Evolutionary conservation across 2,888 invertebrate genomes (phyloP), one percentile per base, ranked within the genome.

Genomic region (Meiosimyza platycephala): DNA sequence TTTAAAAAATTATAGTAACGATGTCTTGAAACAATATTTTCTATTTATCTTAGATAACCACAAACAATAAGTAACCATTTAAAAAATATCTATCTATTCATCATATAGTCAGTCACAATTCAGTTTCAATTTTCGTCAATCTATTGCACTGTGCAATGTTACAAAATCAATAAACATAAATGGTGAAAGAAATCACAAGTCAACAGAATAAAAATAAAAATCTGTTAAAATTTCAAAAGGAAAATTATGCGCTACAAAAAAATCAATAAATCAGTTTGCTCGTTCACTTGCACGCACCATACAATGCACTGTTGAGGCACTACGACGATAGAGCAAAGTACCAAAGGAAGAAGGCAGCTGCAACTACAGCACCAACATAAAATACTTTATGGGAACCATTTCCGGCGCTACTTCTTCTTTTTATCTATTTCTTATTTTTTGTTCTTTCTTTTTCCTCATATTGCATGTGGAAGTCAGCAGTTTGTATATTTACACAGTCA

Each of bases 211-310:
- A 28, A 51, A 28, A 66, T 7, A 51, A 66, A n/a, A 54, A 63
- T 47, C 63, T 63, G 22, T n/a, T 47, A 33, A 60, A 52, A 40
- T 60, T 60, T 16, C 33, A 51, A 33, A 51, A 80, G 81, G 80
- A 80, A 83, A 82, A 82, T 82, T 83, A 82, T 82, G 83, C 81
- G 78, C 79, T 79, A 79, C 80, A 79, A 79, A 80, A n/a, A 82
- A 83, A 82, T 82, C 82, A 82, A 82, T 82, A 82, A 82, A 83
- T 82, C 83, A 83, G 79, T 82, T 81, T 81, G 65, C n/a, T 51
- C 28, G 12, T 22, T 18, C 22, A 16, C 13, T 22, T n/a, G 33
- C 12, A 9, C 40, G 11, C 60, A 33, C 60, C 11, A 33, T 13
- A 13, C 16, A 16, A 54, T 16, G 16, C 12, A 16, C n/a, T 16